Evolutionary conservation across 2,888 invertebrate species (phyloP).

Genomic region (Hololepta plana): DNA sequence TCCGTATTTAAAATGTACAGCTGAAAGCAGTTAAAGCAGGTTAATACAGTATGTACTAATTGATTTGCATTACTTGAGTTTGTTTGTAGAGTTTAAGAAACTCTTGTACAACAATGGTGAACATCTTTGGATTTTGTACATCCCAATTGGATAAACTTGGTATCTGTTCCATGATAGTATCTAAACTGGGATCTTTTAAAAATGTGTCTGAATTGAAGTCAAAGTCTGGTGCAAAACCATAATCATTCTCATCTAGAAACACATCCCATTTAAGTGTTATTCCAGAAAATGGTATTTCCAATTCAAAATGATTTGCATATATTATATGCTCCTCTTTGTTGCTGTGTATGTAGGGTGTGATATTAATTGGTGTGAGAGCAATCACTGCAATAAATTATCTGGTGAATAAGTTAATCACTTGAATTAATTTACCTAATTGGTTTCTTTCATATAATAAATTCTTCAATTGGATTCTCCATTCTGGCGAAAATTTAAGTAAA

Average conservation of each 20-base stretch:
- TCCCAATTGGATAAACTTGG: constrained; percentile 48
- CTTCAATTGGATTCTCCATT: too few relatives aligned
- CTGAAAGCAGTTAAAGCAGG: constrained; percentile 9
- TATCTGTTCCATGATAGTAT: constrained; percentile 31
- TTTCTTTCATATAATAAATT: too few relatives aligned
- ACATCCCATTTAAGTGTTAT: constrained; percentile 48
- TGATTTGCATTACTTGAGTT: constrained; percentile 48
- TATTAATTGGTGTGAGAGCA: too few relatives aligned
- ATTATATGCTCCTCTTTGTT: too few relatives aligned
- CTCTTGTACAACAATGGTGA: constrained; percentile 42
- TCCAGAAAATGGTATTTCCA: constrained; percentile 51
- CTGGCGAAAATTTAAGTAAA: too few relatives aligned
- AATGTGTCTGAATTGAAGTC: constrained; percentile 52
- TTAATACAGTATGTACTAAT: too few relatives aligned
- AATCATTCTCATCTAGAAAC: constrained; percentile 38
- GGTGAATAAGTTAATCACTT: too few relatives aligned
- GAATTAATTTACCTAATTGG: too few relatives aligned
- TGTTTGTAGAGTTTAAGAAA: constrained; percentile 39
- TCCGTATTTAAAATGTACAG: constrained; percentile 12
- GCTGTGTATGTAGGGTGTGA: too few relatives aligned
- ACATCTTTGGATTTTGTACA: constrained; percentile 34
- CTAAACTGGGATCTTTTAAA: constrained; percentile 35
- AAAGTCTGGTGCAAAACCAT: constrained; percentile 48
- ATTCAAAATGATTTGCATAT: too few relatives aligned
- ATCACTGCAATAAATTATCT: too few relatives aligned